These are phyloP conservation scores for Zophobas morio DNA, from an alignment of 1,140 invertebrate genomes.

Conservation along the genomic window DNA sequence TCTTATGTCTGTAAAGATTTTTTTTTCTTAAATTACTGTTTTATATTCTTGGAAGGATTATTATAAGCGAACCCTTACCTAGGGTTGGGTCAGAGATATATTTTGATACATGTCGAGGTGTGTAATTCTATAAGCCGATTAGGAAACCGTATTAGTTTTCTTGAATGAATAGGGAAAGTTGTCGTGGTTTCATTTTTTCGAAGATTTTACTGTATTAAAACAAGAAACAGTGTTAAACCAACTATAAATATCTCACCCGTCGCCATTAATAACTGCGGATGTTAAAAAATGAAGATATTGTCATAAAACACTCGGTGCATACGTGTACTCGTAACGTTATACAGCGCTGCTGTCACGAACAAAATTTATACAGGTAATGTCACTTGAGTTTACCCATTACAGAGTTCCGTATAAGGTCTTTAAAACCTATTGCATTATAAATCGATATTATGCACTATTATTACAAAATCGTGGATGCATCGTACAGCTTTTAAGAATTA, in stretches of 20 bases:
- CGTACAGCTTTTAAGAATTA: slow-evolving; percentile 25
- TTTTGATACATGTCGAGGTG: slow-evolving; percentile 18
- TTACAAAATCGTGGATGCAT: slow-evolving; percentile 26
- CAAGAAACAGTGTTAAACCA: neutral
- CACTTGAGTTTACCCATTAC: slow-evolving; percentile 31
- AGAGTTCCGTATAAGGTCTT: slow-evolving; percentile 23
- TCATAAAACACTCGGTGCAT: slow-evolving; percentile 25
- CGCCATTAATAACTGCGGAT: slow-evolving; percentile 12
- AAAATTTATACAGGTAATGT: slow-evolving; percentile 28
- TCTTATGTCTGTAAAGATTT: too few relatives aligned
- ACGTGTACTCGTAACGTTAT: slow-evolving; percentile 36
- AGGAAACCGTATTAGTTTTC: slow-evolving; percentile 20
- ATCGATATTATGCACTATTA: slow-evolving; percentile 18
- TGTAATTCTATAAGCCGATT: slow-evolving; percentile 22
- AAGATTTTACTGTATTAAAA: slow-evolving; percentile 8
- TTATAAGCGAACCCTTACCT: slow-evolving; percentile 19
- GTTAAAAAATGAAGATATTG: slow-evolving; percentile 43
- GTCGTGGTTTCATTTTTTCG: slow-evolving; percentile 1
- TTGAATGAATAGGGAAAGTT: neutral
- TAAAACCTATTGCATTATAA: slow-evolving; percentile 32
- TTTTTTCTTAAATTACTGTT: too few relatives aligned
- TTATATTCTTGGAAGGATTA: neutral
- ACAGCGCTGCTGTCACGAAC: slow-evolving; percentile 17
- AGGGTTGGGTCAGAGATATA: slow-evolving; percentile 23
- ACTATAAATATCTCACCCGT: slow-evolving; percentile 17